A percentile compares a stretch with the other conserved stretches of the same genome.
Conservation (phyloP, 2,888 invertebrate genomes). For the Candidula unifasciata region DNA sequence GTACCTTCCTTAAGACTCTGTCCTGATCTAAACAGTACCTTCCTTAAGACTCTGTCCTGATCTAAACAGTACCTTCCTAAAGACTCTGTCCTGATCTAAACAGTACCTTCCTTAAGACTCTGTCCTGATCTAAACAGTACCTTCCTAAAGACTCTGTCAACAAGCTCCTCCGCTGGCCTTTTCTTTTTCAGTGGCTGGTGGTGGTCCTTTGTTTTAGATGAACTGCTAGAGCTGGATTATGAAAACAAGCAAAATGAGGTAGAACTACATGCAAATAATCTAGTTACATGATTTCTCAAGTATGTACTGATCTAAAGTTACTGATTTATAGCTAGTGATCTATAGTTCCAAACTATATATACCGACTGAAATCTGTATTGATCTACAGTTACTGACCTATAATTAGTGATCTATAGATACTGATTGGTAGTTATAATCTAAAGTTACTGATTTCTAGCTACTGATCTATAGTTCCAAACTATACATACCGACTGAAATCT, state of each 20-base stretch:
- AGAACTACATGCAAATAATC: neutral
- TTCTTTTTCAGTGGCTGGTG: conserved; percentile 61
- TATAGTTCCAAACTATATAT: too few relatives aligned
- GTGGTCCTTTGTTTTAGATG: conserved; percentile 53
- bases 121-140: conserved; percentile 51
- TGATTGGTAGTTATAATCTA: too few relatives aligned
- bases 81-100: conserved; percentile 68
- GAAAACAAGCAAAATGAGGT: neutral
- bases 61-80: conserved; percentile 63
- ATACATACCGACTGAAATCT: too few relatives aligned
- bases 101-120: too few relatives aligned
- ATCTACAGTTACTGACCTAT: too few relatives aligned
- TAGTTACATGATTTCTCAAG: too few relatives aligned
- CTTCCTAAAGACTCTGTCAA: conserved; percentile 71
- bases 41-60: conserved; percentile 70
- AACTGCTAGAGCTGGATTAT: conserved; percentile 52
- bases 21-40: conserved; percentile 63
- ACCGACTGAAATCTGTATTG: too few relatives aligned
- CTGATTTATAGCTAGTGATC: too few relatives aligned
- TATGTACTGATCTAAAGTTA: too few relatives aligned
- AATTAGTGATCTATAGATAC: too few relatives aligned
- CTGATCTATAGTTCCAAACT: too few relatives aligned
- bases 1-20: conserved; percentile 69
- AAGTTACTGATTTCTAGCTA: too few relatives aligned
- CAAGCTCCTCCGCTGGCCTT: conserved; percentile 70